phyloP scores from a whole-genome alignment of 2,888 invertebrate genomes.

The Microplitis manilae region DNA sequence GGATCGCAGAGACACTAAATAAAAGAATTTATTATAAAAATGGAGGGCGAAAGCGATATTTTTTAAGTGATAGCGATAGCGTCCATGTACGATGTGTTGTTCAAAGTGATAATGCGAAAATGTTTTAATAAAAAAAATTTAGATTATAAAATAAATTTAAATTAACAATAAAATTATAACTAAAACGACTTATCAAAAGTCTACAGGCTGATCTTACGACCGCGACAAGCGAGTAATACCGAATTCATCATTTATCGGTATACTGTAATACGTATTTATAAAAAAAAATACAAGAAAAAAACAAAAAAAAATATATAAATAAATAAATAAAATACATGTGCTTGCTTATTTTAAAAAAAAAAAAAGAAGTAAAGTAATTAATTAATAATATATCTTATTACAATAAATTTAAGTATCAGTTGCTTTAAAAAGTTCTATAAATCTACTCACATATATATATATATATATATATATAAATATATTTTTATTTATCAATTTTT shows the following conservation, averaged over 20 bases:
- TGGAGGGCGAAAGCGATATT: neutral
- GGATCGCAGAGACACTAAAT: neutral
- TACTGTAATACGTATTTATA: slow-evolving; percentile 52
- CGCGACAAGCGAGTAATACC: slow-evolving; percentile 40
- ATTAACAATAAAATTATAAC: slow-evolving; percentile 33
- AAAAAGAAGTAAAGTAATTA: slow-evolving; percentile 62
- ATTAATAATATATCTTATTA: slow-evolving; percentile 63
- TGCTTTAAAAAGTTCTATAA: slow-evolving; percentile 16
- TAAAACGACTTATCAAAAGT: slow-evolving; percentile 36
- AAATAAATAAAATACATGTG: slow-evolving; percentile 22
- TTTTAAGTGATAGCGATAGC: neutral
- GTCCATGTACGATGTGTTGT: neutral
- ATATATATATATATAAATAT: slow-evolving; percentile 2
- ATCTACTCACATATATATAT: neutral
- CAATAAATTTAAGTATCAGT: slow-evolving; percentile 61
- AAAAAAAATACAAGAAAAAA: slow-evolving; percentile 60
- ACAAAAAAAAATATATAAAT: neutral
- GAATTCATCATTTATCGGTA: slow-evolving; percentile 48
- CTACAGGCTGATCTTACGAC: slow-evolving; percentile 41
- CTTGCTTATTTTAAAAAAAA: slow-evolving; percentile 56
- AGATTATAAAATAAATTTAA: slow-evolving; percentile 10
- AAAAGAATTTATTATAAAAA: neutral
- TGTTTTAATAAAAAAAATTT: neutral
- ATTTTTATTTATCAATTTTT: neutral
- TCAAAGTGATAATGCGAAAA: neutral